Evolutionary conservation across 2,888 invertebrate genomes (phyloP).

Genomic region (Orchesella flavescens): DNA sequence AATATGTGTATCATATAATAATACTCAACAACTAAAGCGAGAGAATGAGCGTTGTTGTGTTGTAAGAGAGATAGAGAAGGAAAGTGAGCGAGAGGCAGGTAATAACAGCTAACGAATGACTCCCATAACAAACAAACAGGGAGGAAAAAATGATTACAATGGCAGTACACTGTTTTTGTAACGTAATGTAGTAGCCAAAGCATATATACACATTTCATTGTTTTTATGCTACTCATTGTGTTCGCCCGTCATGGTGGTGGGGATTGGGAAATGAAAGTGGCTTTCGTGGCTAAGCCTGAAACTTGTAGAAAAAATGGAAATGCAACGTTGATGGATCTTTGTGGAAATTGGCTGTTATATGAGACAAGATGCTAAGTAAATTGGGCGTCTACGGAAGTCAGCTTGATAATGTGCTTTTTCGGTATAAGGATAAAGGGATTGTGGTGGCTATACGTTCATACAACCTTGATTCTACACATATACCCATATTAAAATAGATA

Average conservation of each 20-base stretch:
- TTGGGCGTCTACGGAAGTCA: constrained; percentile 64
- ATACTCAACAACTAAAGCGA: background rate
- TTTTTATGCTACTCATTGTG: background rate
- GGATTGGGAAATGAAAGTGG: background rate
- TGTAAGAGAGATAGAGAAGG: constrained; percentile 5
- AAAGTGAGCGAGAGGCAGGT: constrained; percentile 40
- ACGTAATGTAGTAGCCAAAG: background rate
- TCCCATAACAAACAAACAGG: constrained; percentile 48
- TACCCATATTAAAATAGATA: constrained; percentile 7
- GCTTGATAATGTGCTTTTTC: constrained; percentile 58
- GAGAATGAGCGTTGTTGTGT: too few relatives aligned
- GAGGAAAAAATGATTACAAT: constrained; percentile 22
- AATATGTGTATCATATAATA: background rate
- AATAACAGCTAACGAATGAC: constrained; percentile 52
- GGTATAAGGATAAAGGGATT: constrained; percentile 55
- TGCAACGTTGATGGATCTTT: constrained; percentile 64
- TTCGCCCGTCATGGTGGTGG: background rate
- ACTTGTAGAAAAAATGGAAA: constrained; percentile 49
- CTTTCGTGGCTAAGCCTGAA: background rate
- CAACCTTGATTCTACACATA: background rate
- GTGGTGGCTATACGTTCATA: constrained; percentile 6
- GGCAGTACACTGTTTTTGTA: background rate
- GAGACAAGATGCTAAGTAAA: constrained; percentile 65
- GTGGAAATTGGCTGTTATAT: constrained; percentile 65
- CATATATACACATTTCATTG: background rate